Percentiles rank a stretch among this genome's conserved stretches.
phyloP scores from a whole-genome alignment of 2,113 vertebrate genomes.

The Thryonomys swinderianus region DNA sequence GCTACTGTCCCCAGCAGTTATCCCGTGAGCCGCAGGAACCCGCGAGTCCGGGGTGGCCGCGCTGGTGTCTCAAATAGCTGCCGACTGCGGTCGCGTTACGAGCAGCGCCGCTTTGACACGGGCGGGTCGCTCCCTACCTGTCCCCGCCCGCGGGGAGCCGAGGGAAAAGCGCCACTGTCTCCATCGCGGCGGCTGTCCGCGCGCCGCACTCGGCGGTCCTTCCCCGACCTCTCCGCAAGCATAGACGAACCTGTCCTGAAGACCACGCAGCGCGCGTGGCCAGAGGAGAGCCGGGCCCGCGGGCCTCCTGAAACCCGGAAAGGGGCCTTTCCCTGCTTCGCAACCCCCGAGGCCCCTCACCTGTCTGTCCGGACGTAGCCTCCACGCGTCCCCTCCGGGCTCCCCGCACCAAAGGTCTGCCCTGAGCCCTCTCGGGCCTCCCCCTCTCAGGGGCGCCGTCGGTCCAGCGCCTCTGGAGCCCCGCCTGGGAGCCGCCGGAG shows the following conservation, averaged over 20 bases:
- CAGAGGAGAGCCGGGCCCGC: background rate
- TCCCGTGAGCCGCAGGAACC: constrained; percentile 47
- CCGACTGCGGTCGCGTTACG: background rate
- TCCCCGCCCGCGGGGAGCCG: background rate
- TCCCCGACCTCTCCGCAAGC: background rate
- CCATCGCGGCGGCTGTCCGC: too few species aligned
- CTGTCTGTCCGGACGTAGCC: background rate
- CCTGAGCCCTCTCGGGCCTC: background rate
- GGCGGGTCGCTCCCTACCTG: background rate
- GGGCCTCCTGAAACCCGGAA: background rate
- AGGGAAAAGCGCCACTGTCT: too few species aligned
- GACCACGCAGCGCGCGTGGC: background rate
- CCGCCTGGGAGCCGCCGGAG: too few species aligned
- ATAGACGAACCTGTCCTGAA: background rate
- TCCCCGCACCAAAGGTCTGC: background rate
- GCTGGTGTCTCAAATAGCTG: background rate
- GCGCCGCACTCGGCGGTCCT: background rate
- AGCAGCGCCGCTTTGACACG: constrained; percentile 42
- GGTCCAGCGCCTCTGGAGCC: background rate
- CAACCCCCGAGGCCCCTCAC: background rate
- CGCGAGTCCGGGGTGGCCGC: constrained; percentile 46
- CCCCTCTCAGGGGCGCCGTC: background rate
- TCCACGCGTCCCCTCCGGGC: background rate
- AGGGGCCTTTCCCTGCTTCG: background rate
- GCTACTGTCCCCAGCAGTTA: constrained; percentile 73